Evolutionary conservation across 1,140 invertebrate species (phyloP), one percentile per base, ranked within the genome.

Genomic region (Aphaenogaster floridana): DNA sequence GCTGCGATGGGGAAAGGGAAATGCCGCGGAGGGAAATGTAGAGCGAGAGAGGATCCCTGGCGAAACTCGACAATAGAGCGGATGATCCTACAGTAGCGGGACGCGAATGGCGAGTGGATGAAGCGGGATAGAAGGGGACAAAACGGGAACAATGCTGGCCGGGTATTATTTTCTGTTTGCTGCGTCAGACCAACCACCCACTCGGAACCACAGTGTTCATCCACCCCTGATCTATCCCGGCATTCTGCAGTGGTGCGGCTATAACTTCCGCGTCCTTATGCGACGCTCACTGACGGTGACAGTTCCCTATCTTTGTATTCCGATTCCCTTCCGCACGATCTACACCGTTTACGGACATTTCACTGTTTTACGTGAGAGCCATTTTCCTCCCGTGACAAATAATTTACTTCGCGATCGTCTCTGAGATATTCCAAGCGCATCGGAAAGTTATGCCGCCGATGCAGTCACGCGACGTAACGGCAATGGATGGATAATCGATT

Each of bases 121-220:
- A 87, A 90, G 52, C 84, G 80, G 52, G 83, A 91, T 61, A 69
- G 88, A 86, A 85, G 81, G 88, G 77, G 52, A 64, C 86, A 64
- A 91, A 92, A 88, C 80, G 86, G 64, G 86, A 90, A 92, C 90
- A 92, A 92, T 92, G 86, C 48, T 52, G 78, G 59, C 80, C 83
- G 86, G 86, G 87, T 92, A 92, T 92, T 93, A 92, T 92, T 92
- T 93, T 91, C 90, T 92, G 89, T 93, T 93, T 91, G 89, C 90
- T 88, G 90, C 91, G 87, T 92, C 92, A 91, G 90, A 85, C 91
- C 87, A 72, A 78, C 64, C 88, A 64, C 71, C 77, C 88, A 28
- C 63, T 69, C 81, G 34, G 72, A 88, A 86, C 42, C 45, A 42
- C 69, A 34, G 84, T 78, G 69, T 69, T 72, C 78, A 64, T 86